Evolutionary conservation across 2,113 vertebrate genomes (phyloP), one percentile per base, ranked within the genome.

Genomic region (Leiothrix lutea): DNA sequence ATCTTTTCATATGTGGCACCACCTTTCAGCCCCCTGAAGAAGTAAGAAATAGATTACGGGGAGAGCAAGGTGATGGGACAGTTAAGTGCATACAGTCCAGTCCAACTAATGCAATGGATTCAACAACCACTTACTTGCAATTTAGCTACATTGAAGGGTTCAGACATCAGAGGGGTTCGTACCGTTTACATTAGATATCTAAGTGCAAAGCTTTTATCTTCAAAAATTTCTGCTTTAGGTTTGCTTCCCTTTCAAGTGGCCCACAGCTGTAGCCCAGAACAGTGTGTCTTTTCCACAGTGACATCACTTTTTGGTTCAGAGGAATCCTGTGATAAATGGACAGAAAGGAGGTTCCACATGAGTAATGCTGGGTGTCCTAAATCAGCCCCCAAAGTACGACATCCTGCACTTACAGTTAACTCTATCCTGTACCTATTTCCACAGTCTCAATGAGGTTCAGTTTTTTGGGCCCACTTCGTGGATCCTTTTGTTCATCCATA

Each of bases 341-440:
- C 18, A 9, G 1, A 66, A 47, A 66, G 33, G 60, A 77, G 40
- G 19, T 56, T 88, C 64, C 53, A 74, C 17, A 47, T 70, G 54
- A 62, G 35, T 51, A 80, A 57, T 0, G 0, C 35, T 57, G 42
- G 16, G 8, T 85, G 22, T 66, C 66, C 82, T 47, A 16, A 57
- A 77, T 58, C 25, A 77, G 35, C n/a, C 51, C 66, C 70, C 50
- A 36, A 24, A 88, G 7, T 33, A 6, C 0, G 0, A 14, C 21
- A 38, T 65, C 58, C 72, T 57, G 25, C 23, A 33, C 20, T 73
- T 54, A 26, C 0, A 26, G 3, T 14, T 62, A 80, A 38, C 21
- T 65, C 23, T 33, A 0, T 15, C 42, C 89, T 65, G 12, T 33
- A 36, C 38, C 25, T 50, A 0, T 66, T 44, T 33, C 23, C 26